phyloP scores from a whole-genome alignment of 2,888 invertebrate species.

The Eupithecia centaureata region DNA sequence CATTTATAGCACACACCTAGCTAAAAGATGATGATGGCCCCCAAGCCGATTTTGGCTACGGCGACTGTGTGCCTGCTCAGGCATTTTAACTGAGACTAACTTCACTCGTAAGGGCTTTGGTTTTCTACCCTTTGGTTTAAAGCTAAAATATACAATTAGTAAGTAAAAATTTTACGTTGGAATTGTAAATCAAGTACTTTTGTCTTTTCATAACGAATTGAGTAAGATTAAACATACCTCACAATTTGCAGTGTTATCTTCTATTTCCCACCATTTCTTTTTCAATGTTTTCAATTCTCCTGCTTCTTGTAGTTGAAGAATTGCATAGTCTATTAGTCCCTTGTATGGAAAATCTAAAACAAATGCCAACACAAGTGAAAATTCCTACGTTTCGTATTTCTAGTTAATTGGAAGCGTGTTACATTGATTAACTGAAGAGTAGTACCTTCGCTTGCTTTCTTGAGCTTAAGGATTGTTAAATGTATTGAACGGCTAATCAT shows the following conservation, averaged over 20 bases:
- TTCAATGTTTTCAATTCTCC: slow-evolving; percentile 90
- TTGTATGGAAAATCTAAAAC: slow-evolving; percentile 88
- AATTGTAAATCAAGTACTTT: neutral
- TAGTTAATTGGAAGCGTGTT: neutral
- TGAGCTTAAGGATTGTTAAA: neutral
- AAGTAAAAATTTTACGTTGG: too few species aligned
- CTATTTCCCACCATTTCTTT: slow-evolving; percentile 94
- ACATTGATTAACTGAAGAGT: neutral
- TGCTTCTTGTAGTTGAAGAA: slow-evolving; percentile 94
- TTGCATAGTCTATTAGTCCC: slow-evolving; percentile 90
- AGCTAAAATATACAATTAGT: too few species aligned
- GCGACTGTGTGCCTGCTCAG: too few species aligned
- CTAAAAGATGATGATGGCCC: too few species aligned
- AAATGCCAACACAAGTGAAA: slow-evolving; percentile 1
- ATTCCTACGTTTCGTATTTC: neutral
- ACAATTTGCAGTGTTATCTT: slow-evolving; percentile 77
- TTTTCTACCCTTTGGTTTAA: too few species aligned
- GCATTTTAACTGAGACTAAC: too few species aligned
- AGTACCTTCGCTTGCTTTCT: neutral
- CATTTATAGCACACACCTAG: too few species aligned
- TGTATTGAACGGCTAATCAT: neutral
- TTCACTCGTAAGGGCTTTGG: too few species aligned
- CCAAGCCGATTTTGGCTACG: too few species aligned
- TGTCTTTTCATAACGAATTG: neutral
- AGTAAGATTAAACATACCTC: slow-evolving; percentile 47